These are phyloP conservation scores for Metacarcinus magister DNA, from an alignment of 2,888 invertebrate species.

Conservation along the genomic window DNA sequence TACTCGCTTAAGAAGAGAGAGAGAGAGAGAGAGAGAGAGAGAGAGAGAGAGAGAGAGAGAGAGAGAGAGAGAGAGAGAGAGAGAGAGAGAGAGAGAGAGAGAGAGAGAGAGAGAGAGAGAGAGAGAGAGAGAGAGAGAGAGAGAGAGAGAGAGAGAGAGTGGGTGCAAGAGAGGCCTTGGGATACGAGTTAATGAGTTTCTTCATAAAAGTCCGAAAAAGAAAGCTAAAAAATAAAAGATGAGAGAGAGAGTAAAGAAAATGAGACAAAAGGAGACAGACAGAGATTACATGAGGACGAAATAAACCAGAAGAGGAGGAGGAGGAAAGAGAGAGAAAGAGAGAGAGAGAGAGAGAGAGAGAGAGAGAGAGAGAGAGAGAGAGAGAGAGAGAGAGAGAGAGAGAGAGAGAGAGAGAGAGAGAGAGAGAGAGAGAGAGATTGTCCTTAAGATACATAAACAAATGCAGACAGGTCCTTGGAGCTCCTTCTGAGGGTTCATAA, in stretches of 20 bases:
- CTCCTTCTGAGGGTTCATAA: too few species aligned
- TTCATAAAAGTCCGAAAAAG: neutral
- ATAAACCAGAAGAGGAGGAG: neutral
- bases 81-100: too few species aligned
- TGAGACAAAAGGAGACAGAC: neutral
- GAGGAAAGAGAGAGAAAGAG: neutral
- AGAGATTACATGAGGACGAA: neutral
- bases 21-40: too few species aligned
- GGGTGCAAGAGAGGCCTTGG: neutral
- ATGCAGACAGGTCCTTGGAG: too few species aligned
- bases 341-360: slow-evolving; percentile 21
- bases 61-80: too few species aligned
- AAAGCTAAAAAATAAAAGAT: neutral
- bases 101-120: too few species aligned
- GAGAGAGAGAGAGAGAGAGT: neutral
- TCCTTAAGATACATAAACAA: too few species aligned
- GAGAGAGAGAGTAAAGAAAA: neutral
- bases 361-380: slow-evolving; percentile 21
- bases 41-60: too few species aligned
- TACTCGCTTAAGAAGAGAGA: too few species aligned
- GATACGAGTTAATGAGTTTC: neutral
- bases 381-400: neutral
- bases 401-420: neutral
- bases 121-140: neutral
- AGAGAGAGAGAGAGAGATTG: neutral